Base-by-base conservation (phyloP, 2,113 vertebrate genomes). In the Tyrannus savana region DNA sequence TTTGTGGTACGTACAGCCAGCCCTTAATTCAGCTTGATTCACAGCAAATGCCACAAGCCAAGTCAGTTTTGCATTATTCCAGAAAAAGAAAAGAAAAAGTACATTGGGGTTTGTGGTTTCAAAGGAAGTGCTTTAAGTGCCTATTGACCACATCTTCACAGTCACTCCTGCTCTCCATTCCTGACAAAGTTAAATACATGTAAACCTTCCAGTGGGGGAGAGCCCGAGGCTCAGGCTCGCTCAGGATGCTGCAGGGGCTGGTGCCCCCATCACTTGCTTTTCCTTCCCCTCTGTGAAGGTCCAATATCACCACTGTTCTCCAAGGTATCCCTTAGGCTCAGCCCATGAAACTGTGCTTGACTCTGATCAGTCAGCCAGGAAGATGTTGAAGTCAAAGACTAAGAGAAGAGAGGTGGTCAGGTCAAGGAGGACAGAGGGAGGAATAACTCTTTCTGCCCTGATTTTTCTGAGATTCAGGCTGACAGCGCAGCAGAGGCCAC, bases 231-330 rank as follows among this genome's bases (percentile, higher is more conserved):
- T 79, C 37, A 9, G 52, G 22, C 42, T 39, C 3, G 2, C 68
- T n/a, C 62, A 41, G 69, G 77, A 3, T 13, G 3, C 12, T 25
- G 17, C 24, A 31, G 66, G 7, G 14, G 15, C 47, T 60, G 75
- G 3, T 72, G 71, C 1, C 27, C 37, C 25, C 67, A 19, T 14
- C 27, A 7, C 16, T 75, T 71, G 6, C 31, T 49, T 52, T 16
- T n/a, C 39, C 13, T 72, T 8, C 37, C 17, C 52, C 6, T 3
- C 44, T n/a, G 6, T 3, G 10, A 35, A 50, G 21, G 17, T 58
- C 31, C 39, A 14, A 1, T 4, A 17, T 31, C 3, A 5, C 4
- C 64, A 44, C 0, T 1, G 1, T 7, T 69, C 35, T 16, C 49
- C 41, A 11, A 56, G 23, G 28, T 39, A 55, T 12, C 67, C 37